Conservation (phyloP, 2,113 vertebrate species). For the Arenaria interpres region DNA sequence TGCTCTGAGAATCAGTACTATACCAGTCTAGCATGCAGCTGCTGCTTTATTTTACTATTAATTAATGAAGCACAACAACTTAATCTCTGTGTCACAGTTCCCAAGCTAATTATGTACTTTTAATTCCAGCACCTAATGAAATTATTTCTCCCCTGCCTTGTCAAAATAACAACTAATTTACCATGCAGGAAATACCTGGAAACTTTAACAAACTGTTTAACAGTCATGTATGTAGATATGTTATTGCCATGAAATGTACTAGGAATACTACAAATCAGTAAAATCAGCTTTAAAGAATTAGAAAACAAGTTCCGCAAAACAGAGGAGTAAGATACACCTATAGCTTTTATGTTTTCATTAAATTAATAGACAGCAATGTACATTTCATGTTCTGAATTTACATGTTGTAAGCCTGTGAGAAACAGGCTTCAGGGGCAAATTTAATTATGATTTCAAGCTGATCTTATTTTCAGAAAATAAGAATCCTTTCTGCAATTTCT, state of each 20-base stretch:
- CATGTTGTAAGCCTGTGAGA: background rate
- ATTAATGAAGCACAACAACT: background rate
- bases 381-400: background rate
- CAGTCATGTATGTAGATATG: background rate
- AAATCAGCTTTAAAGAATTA: background rate
- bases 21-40: background rate
- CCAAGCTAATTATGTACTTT: background rate
- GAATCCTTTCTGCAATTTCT: background rate
- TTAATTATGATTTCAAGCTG: background rate
- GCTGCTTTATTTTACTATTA: background rate
- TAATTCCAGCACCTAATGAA: background rate
- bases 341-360: background rate
- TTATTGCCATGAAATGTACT: background rate
- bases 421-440: background rate
- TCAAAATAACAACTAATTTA: conserved; percentile 5
- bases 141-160: background rate
- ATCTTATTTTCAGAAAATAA: background rate
- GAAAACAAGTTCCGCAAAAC: background rate
- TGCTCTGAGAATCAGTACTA: background rate
- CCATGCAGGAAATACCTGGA: background rate
- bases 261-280: background rate
- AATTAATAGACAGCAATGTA: background rate
- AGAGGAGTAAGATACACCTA: background rate
- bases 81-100: background rate
- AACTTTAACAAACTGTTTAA: background rate